Conservation (phyloP, 2,797 vertebrate species). For the Phaenicophaeus curvirostris region DNA sequence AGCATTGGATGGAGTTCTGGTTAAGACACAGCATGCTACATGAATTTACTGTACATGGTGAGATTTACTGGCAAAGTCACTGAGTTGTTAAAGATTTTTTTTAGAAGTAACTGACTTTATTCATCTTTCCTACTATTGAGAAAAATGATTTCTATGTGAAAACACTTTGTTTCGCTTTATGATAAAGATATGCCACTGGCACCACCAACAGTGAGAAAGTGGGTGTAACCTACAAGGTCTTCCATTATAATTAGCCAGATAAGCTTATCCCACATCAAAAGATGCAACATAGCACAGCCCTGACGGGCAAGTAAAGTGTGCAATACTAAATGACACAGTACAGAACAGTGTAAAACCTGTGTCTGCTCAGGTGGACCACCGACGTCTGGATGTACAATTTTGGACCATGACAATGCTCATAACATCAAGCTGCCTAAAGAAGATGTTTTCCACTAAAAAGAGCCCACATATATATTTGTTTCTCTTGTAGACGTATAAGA, state of each 20-base stretch:
- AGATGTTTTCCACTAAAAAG: neutral
- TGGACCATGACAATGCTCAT: neutral
- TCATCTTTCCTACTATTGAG: neutral
- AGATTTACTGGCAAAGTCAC: neutral
- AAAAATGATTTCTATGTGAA: neutral
- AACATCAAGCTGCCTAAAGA: neutral
- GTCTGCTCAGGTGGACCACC: neutral
- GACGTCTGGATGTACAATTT: neutral
- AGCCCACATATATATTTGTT: neutral
- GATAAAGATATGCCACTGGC: neutral
- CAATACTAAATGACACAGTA: too few relatives aligned
- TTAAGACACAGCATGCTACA: neutral
- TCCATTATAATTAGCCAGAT: neutral
- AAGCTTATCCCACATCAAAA: neutral
- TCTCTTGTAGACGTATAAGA: neutral
- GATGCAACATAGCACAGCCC: neutral
- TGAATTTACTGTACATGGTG: neutral
- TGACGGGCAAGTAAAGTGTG: neutral
- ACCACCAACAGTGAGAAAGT: neutral
- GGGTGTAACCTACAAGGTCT: neutral
- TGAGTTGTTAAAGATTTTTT: neutral
- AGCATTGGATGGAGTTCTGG: neutral
- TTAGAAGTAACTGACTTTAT: neutral
- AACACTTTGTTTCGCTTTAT: neutral
- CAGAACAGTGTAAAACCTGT: neutral